A percentile compares a stretch with the other conserved stretches of the same genome.
Evolutionary conservation across 2,797 vertebrate genomes (phyloP).

Genomic region (Chaetophractus vellerosus): DNA sequence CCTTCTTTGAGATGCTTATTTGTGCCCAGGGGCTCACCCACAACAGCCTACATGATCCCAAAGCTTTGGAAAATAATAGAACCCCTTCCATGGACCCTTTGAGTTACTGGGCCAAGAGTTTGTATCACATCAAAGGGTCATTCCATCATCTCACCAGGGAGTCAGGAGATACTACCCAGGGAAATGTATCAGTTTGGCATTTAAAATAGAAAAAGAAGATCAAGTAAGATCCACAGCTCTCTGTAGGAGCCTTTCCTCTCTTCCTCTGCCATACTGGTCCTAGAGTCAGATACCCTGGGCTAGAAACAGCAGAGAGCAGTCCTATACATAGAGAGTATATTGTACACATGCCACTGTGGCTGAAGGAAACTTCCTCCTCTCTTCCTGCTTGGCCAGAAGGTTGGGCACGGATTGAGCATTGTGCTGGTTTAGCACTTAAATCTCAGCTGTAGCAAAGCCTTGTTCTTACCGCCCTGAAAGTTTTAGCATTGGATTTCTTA

Average conservation of each 20-base stretch:
- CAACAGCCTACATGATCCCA: not conserved
- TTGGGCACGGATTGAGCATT: not conserved
- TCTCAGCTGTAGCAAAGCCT: not conserved
- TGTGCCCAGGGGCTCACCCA: not conserved
- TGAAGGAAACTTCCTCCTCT: not conserved
- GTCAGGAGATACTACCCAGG: not conserved
- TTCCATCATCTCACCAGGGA: not conserved
- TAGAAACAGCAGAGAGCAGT: not conserved
- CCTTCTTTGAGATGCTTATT: not conserved
- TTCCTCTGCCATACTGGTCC: not conserved
- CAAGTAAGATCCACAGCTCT: not conserved
- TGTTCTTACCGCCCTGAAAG: constrained; percentile 29
- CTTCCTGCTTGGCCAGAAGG: not conserved
- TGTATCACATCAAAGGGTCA: not conserved
- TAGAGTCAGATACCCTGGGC: not conserved
- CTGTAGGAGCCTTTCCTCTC: not conserved
- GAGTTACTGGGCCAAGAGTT: not conserved
- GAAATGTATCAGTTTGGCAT: not conserved
- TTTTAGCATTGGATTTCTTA: too few species aligned
- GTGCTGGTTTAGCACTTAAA: too few species aligned
- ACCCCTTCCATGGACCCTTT: not conserved
- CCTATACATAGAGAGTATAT: not conserved
- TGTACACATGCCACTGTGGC: not conserved
- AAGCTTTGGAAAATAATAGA: not conserved
- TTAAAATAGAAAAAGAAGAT: not conserved